These are phyloP conservation scores for Folsomia candida DNA, from an alignment of 2,888 invertebrate species.

Conservation along the genomic window DNA sequence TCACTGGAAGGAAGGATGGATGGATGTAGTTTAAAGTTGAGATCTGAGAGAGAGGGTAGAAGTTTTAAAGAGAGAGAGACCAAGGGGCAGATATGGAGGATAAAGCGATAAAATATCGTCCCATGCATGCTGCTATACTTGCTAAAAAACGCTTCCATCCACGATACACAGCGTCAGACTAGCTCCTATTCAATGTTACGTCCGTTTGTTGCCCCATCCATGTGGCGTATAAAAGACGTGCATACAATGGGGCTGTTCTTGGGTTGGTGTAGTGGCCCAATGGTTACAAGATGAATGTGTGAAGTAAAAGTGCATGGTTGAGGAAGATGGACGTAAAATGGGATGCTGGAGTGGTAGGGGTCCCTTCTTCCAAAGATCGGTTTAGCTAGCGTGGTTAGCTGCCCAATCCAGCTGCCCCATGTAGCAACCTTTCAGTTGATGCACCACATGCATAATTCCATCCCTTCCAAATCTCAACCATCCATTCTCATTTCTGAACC, in stretches of 20 bases:
- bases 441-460: background rate
- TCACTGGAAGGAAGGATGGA: background rate
- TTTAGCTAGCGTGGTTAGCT: background rate
- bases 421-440: background rate
- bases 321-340: background rate
- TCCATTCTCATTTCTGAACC: background rate
- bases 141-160: background rate
- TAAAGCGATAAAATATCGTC: background rate
- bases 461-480: background rate
- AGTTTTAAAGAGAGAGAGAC: background rate
- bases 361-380: conserved; percentile 10
- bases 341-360: conserved; percentile 10
- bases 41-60: background rate
- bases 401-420: conserved; percentile 2
- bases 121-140: background rate
- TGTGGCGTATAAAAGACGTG: background rate
- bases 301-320: background rate
- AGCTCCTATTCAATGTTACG: background rate
- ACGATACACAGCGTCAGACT: too few relatives aligned
- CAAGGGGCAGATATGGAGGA: background rate
- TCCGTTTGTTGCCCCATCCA: background rate
- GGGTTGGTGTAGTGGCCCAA: background rate
- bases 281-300: background rate
- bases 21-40: too few relatives aligned
- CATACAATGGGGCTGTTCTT: background rate